Evolutionary conservation across 2,113 vertebrate genomes (phyloP), one percentile per base, ranked within the genome.

Genomic region (Scortum barcoo): DNA sequence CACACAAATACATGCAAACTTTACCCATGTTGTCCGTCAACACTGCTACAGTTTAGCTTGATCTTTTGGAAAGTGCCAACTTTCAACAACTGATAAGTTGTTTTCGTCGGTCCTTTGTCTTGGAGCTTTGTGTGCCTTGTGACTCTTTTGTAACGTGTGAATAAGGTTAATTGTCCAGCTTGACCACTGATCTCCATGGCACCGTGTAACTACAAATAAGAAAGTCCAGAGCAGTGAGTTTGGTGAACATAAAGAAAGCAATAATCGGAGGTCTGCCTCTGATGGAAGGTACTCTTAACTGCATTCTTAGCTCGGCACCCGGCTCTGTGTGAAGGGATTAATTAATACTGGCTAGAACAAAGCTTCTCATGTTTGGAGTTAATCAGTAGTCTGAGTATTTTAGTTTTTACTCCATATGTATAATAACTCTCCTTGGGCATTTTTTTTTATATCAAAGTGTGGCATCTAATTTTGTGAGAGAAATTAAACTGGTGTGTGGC

Each of bases 291-390:
- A 16, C 63, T 83, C 63, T 75, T 44, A 80, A 78, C 56, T 67
- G 60, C 17, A n/a, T 78, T 81, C 58, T 53, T 17, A 70, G 42
- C 33, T 40, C 3, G 4, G 19, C 57, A 48, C 33, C 16, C 68
- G 2, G 40, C 65, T 77, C 42, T 78, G 24, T 74, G 71, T 51
- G 42, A 85, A 73, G 26, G 62, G 67, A 79, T 85, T 84, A 46
- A 87, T 89, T 82, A 84, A 77, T 80, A 40, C 40, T 33, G 56
- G 30, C n/a, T 54, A 62, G 56, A 88, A 76, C 73, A 86, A 87
- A 83, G 83, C 36, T 17, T 79, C 54, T 86, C 28, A 72, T 57
- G 28, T 56, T 62, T 16, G 33, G 36, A 38, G 65, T 68, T 40
- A 80, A 80, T 86, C 77, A 76, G 46, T n/a, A 56, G 54, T 72